Evolutionary conservation across 35 echinoderm and acorn worm genomes (phyloP).

Genomic region (Lytechinus variegatus): DNA sequence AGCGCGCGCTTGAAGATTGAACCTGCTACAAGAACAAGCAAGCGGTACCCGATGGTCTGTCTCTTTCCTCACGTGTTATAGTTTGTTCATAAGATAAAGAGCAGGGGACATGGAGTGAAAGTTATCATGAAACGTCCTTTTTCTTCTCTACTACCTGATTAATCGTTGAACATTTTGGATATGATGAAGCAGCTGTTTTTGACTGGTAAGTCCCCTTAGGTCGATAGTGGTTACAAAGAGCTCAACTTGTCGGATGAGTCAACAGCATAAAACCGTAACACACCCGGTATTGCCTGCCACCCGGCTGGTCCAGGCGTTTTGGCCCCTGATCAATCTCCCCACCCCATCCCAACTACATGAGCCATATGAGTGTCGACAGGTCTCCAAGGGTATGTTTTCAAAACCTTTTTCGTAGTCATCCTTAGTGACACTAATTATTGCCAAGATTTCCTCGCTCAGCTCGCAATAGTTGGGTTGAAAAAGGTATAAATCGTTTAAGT

Average conservation of each 20-base stretch:
- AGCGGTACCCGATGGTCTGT: background rate
- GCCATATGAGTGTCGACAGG: background rate
- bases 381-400: background rate
- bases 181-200: background rate
- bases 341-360: constrained; percentile 5
- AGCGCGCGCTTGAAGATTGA: background rate
- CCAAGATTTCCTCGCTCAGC: background rate
- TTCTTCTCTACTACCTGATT: background rate
- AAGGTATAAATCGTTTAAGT: too few relatives aligned
- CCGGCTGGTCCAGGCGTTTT: constrained; percentile 6
- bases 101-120: background rate
- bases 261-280: background rate
- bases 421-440: background rate
- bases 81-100: background rate
- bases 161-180: background rate
- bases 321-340: constrained; percentile 18
- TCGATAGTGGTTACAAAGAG: background rate
- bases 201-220: constrained; percentile 27
- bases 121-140: background rate
- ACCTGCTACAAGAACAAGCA: background rate
- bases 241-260: constrained; percentile 36
- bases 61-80: background rate
- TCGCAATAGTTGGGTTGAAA: background rate
- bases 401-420: background rate
- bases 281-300: background rate